These are phyloP conservation scores for Poliocrania exsul DNA, from an alignment of 2,797 vertebrate genomes.

Conservation along the genomic window DNA sequence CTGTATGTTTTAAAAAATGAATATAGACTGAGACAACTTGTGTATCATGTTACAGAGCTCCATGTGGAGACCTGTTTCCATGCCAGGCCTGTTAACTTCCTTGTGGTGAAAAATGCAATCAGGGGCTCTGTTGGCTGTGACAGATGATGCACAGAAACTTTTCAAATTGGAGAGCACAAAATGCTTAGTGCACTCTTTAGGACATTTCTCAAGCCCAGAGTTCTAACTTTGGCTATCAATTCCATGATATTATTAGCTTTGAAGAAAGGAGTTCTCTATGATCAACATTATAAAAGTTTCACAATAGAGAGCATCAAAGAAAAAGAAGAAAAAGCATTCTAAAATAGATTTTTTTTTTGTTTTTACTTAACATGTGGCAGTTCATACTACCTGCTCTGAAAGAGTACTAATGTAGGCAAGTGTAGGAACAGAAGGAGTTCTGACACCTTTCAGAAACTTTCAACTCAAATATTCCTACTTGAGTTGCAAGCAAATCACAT, in stretches of 20 bases:
- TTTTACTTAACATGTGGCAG: neutral
- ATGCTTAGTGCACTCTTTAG: neutral
- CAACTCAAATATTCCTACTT: neutral
- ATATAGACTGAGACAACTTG: neutral
- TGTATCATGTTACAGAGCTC: neutral
- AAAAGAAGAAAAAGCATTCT: conserved; percentile 3
- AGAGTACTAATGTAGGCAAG: neutral
- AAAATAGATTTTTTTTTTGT: neutral
- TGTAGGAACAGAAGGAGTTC: neutral
- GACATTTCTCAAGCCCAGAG: neutral
- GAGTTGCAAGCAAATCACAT: neutral
- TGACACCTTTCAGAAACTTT: neutral
- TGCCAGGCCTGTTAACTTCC: accelerated
- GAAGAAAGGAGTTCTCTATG: neutral
- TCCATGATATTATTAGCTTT: neutral
- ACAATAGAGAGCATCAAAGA: neutral
- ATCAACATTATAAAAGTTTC: conserved; percentile 4
- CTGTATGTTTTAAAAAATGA: neutral
- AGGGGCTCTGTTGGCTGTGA: neutral
- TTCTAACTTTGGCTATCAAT: neutral
- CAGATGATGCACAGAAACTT: neutral
- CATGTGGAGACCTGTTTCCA: neutral
- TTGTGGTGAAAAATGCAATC: neutral
- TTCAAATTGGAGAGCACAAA: neutral
- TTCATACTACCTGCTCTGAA: neutral